Base-by-base conservation (phyloP, 2,797 vertebrate genomes). In the Takifugu ocellatus region DNA sequence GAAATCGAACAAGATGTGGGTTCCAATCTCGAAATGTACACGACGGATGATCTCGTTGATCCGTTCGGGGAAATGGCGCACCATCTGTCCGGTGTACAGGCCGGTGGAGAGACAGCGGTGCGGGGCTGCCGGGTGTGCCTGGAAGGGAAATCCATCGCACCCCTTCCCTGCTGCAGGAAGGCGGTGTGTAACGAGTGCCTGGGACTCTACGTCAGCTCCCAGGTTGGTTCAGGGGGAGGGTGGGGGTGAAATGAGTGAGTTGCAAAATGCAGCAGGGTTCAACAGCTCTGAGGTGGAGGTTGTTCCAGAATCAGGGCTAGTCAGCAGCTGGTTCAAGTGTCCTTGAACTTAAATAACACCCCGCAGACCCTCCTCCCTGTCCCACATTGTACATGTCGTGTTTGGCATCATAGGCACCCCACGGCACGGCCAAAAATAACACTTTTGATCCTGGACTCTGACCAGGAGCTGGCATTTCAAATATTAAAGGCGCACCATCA, bases 101-200 rank as follows among this genome's bases (percentile, higher is more conserved):
- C 59, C 61, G 64, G 14, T 0, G 60, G 33, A 2, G 76, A 65
- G 39, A 49, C 53, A 0, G 12, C 44, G 65, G 46, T 91, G 73
- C 87, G 93, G 69, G 87, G 87, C 66, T 99, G 97, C 84, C 93
- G 94, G 61, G 93, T 98, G 88, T 98, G 97, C 84, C 88, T 99
- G 82, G 94, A 96, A 68, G 88, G 91, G 57, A 94, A 93, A 83
- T 87, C 91, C 71, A 93, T 94, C 86, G 90, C 91, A 76, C 93
- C 94, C 42, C 79, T 97, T 70, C 90, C 92, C 65, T 99, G 96
- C 90, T 98, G 97, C 91, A 93, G 92, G 85, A 96, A 93, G 86
- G 89, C 92, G 31, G 94, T 98, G 78, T 99, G 97, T 73, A 94
- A 95, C 56, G 96, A 97, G 77, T 99, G 97, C 79, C 89, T 99